Percentiles rank a stretch among this genome's conserved stretches.
Evolutionary conservation across 2,888 invertebrate genomes (phyloP).

Genomic region (Tachina fera): DNA sequence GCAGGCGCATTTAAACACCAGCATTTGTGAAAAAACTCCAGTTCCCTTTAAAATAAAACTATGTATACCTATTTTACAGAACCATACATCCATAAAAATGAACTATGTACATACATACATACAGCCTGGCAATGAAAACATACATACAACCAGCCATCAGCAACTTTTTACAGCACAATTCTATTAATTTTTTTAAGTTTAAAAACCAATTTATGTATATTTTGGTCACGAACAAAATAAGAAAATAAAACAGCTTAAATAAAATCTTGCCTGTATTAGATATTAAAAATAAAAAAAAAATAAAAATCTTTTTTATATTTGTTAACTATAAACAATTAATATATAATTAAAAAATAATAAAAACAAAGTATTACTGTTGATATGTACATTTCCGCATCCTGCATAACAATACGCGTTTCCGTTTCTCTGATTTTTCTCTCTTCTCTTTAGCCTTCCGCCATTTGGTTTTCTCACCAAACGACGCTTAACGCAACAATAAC

Average conservation of each 20-base stretch:
- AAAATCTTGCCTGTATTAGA: conserved; percentile 48
- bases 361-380: conserved; percentile 54
- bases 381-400: conserved; percentile 27
- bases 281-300: conserved; percentile 7
- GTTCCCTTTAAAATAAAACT: conserved; percentile 29
- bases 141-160: background rate
- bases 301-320: conserved; percentile 1
- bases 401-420: background rate
- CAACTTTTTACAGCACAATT: background rate
- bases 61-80: conserved; percentile 48
- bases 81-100: conserved; percentile 64
- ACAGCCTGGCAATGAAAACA: background rate
- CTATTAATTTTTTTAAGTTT: background rate
- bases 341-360: conserved; percentile 17
- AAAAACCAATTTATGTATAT: background rate
- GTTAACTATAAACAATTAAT: background rate
- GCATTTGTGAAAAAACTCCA: conserved; percentile 29
- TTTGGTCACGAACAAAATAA: conserved; percentile 13
- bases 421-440: background rate
- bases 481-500: background rate
- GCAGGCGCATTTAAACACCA: conserved; percentile 65
- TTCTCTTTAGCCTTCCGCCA: background rate
- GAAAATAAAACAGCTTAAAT: conserved; percentile 11
- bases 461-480: conserved; percentile 2
- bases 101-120: background rate